Evolutionary conservation across 1,140 invertebrate species (phyloP), one percentile per base, ranked within the genome.

Genomic region (Pemphigus obesinymphae): DNA sequence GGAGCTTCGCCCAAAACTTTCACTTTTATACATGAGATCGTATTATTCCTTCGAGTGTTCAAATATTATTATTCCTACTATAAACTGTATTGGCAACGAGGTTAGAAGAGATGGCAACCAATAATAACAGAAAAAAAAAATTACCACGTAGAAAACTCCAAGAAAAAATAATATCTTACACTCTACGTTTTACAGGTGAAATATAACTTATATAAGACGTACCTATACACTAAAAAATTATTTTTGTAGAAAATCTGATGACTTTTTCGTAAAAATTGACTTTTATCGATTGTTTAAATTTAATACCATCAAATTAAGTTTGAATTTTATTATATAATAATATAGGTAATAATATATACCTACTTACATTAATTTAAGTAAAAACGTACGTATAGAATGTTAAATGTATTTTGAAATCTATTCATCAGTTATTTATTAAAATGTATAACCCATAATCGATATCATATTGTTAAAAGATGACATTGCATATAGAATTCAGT

Each of bases 181-280:
- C 10, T 66, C n/a, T 68, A 37, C 34, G 61, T 63, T 17, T 68
- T 68, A 68, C 34, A 37, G 34, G 34, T 68, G 20, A 11, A 7
- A 11, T 45, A 10, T n/a, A 37, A 40, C 23, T 37, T 23, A 37
- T 68, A 23, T 37, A 20, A 66, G 20, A n/a, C 20, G 29, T 63
- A 68, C n/a, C 31, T 37, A 40, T n/a, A 40, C 31, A n/a, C 61
- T 70, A 70, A 43, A 68, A 70, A 70, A 40, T 40, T 23, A 26
- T n/a, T 70, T 70, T 23, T n/a, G 6, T 40, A 15, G 23, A 26
- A 70, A 70, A 70, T 23, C 66, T 70, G 37, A 70, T 23, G 23
- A 70, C 37, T 70, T 70, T 10, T 40, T 68, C 17, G 37, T 43
- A 70, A 70, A 70, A 70, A 70, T 70, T 70, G 66, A 70, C 37